Evolutionary conservation across 2,113 vertebrate genomes (phyloP).

Genomic region (Turdus rufiventris): DNA sequence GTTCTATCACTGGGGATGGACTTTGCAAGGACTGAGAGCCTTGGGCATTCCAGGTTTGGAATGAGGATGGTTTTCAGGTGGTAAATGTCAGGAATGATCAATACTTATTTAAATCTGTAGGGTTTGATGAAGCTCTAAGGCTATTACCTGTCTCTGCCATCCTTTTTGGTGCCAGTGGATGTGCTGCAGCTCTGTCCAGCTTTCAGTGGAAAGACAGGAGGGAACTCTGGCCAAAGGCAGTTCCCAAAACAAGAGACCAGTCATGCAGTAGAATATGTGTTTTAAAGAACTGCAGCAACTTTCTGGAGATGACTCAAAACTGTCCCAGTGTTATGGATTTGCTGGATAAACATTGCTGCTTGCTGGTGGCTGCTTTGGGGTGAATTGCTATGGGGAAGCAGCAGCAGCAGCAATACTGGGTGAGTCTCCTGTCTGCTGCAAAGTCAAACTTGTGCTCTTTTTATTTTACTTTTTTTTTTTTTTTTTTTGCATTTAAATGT

Average conservation of each 20-base stretch:
- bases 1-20: neutral
- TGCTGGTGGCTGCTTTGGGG: neutral
- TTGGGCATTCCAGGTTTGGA: neutral
- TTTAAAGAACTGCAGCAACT: neutral
- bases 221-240: neutral
- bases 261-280: fast-evolving
- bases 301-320: neutral
- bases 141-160: neutral
- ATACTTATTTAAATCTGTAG: neutral
- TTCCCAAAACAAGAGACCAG: neutral
- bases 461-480: no score
- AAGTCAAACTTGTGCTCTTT: neutral
- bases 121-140: neutral
- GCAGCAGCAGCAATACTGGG: neutral
- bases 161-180: neutral
- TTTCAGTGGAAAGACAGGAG: fast-evolving
- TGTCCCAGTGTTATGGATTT: neutral
- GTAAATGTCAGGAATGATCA: neutral
- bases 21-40: neutral
- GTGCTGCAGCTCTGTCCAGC: neutral
- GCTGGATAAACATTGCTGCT: neutral
- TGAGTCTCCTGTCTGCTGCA: neutral
- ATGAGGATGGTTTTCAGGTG: neutral
- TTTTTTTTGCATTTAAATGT: neutral
- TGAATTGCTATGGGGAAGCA: neutral